Evolutionary conservation across 2,797 vertebrate species (phyloP).

Genomic region (Paramormyrops hopkinsi): DNA sequence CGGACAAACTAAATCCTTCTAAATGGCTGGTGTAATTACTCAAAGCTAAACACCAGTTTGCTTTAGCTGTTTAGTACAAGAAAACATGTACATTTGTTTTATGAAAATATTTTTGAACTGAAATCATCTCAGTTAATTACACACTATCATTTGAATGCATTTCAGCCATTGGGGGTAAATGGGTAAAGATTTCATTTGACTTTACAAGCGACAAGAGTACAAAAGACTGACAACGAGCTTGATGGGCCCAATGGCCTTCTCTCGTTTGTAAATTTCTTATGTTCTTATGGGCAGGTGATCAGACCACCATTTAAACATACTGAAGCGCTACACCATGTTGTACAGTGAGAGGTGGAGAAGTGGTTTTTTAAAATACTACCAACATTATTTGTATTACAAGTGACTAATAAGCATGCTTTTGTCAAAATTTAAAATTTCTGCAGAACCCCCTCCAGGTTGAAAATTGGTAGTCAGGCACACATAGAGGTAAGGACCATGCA

Average conservation of each 20-base stretch:
- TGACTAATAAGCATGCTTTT: not conserved
- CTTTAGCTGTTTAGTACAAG: not conserved
- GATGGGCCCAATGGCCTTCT: too few species aligned
- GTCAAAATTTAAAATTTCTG: not conserved
- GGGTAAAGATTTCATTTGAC: not conserved
- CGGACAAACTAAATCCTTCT: not conserved
- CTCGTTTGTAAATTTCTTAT: too few species aligned
- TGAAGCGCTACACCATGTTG: not conserved
- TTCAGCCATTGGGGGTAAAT: not conserved
- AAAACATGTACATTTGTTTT: not conserved
- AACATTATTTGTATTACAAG: not conserved
- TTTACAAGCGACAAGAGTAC: not conserved
- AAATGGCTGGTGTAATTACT: not conserved
- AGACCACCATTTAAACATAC: not conserved
- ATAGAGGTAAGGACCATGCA: not conserved
- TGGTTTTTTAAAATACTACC: not conserved
- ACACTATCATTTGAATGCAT: not conserved
- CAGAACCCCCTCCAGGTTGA: not conserved
- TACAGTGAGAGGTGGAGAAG: not conserved
- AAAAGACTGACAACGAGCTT: not conserved
- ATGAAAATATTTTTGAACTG: not conserved
- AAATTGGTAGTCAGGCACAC: not conserved
- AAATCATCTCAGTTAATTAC: not conserved
- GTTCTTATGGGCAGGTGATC: not conserved
- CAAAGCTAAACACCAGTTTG: constrained; percentile 1